Percentiles rank a stretch among this genome's conserved stretches.
These are phyloP conservation scores for Meandrusa payeni DNA, from an alignment of 2,888 invertebrate genomes.

Conservation along the genomic window DNA sequence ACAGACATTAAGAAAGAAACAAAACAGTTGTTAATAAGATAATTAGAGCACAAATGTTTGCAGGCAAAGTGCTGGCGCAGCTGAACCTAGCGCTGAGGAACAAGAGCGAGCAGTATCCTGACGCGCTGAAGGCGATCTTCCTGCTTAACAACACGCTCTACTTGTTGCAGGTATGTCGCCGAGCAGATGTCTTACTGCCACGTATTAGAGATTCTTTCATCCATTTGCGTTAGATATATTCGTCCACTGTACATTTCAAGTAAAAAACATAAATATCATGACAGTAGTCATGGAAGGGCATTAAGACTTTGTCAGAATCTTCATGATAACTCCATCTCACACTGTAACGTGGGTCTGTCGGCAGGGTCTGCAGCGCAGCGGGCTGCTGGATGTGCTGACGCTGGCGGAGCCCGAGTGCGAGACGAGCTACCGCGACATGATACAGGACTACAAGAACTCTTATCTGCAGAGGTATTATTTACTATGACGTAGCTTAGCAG, in stretches of 20 bases:
- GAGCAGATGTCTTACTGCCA: too few relatives aligned
- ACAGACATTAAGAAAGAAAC: too few relatives aligned
- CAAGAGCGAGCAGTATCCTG: constrained; percentile 95
- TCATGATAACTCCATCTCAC: not conserved
- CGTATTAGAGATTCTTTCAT: too few relatives aligned
- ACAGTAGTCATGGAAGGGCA: too few relatives aligned
- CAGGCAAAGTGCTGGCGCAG: constrained; percentile 94
- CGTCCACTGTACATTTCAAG: too few relatives aligned
- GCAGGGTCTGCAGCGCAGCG: constrained; percentile 85
- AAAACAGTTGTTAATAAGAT: too few relatives aligned
- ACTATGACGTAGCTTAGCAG: too few relatives aligned
- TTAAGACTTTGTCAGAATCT: too few relatives aligned
- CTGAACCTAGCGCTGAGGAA: constrained; percentile 93
- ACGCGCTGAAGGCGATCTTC: constrained; percentile 94
- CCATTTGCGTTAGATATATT: too few relatives aligned
- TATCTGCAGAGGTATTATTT: constrained; percentile 82
- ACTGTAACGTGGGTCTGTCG: too few relatives aligned
- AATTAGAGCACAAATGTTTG: too few relatives aligned
- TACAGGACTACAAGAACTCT: constrained; percentile 89
- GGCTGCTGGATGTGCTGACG: constrained; percentile 89
- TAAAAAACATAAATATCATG: too few relatives aligned
- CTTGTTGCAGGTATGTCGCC: constrained; percentile 83
- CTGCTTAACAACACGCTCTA: constrained; percentile 97
- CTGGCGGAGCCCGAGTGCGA: constrained; percentile 93
- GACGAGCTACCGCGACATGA: constrained; percentile 91